Evolutionary conservation across 2,888 invertebrate species (phyloP), one percentile per base, ranked within the genome.

Genomic region (Cistogaster globosa): DNA sequence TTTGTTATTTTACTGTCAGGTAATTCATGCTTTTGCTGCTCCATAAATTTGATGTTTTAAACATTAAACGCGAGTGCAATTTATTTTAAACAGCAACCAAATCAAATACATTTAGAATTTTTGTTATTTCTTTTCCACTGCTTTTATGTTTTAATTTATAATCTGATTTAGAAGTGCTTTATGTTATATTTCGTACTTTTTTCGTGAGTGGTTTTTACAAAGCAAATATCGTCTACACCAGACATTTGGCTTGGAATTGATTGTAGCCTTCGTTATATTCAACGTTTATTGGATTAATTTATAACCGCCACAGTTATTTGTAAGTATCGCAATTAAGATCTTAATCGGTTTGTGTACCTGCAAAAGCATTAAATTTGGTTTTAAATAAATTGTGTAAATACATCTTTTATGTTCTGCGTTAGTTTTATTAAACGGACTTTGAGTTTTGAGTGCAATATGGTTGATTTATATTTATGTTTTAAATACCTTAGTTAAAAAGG

Each of bases 281-380:
- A 72, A 74, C 77, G 77, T 69, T 77, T 55, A 82, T 71, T 85
- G 85, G 85, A 85, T 85, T 85, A 85, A 85, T 75, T 85, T 78
- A 65, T 51, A 78, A 65, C 65, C 58, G 36, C 60, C 62, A n/a
- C n/a, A 82, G 71, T 75, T 75, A 82, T 62, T 82, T 62, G 85
- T 85, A 82, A 85, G 85, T 85, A 85, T 71, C 63, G 18, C 67
- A 74, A 74, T 84, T 68, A 72, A 72, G 62, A 84, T 84, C 67
- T 51, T 36, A 68, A 83, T 42, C 69, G 16, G 14, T 72, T 83
- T 48, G 20, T 18, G 14, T 65, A 45, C 12, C 2, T 36, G 32
- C 16, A n/a, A 16, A 48, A n/a, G 16, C 14, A 48, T 53, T 38
- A 48, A 55, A 72, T 77, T 72, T 72, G 22, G 32, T 16, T 67